Percentiles rank a stretch among this genome's conserved stretches.
phyloP scores from a whole-genome alignment of 2,797 vertebrate genomes.

The Coccyzus lansbergi region DNA sequence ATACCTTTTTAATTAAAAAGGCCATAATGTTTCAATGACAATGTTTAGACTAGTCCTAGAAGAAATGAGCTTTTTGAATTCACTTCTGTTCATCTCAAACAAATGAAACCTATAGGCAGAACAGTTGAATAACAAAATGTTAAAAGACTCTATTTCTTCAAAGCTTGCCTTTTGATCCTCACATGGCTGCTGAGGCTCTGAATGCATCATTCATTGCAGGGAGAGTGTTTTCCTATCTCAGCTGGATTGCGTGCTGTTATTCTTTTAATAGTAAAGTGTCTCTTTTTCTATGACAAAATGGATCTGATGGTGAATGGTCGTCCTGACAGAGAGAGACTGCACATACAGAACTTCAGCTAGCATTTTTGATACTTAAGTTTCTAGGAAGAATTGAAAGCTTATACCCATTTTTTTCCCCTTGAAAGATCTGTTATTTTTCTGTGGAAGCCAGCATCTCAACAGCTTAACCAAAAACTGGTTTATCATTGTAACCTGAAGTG shows the following conservation, averaged over 20 bases:
- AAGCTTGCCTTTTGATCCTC: slow-evolving; percentile 38
- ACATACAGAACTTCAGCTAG: not conserved
- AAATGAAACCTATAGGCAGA: slow-evolving; percentile 20
- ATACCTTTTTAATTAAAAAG: slow-evolving; percentile 49
- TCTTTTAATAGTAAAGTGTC: slow-evolving; percentile 21
- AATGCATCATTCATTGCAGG: slow-evolving; percentile 20
- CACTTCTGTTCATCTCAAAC: slow-evolving; percentile 38
- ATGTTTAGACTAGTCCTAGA: not conserved
- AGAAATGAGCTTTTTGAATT: slow-evolving; percentile 16
- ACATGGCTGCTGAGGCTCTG: not conserved
- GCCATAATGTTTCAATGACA: slow-evolving; percentile 2
- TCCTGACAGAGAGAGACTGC: not conserved
- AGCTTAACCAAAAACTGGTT: not conserved
- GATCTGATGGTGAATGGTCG: not conserved
- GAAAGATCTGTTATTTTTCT: not conserved
- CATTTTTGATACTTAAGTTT: not conserved
- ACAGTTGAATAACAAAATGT: slow-evolving; percentile 25
- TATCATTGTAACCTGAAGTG: not conserved
- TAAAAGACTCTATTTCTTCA: slow-evolving; percentile 38
- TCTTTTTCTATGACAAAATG: slow-evolving; percentile 11
- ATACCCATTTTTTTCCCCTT: not conserved
- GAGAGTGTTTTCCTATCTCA: slow-evolving; percentile 16
- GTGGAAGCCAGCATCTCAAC: not conserved
- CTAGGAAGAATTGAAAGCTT: not conserved
- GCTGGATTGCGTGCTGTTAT: not conserved